Evolutionary conservation across 1,140 invertebrate genomes (phyloP).

Genomic region (Procambarus clarkii): DNA sequence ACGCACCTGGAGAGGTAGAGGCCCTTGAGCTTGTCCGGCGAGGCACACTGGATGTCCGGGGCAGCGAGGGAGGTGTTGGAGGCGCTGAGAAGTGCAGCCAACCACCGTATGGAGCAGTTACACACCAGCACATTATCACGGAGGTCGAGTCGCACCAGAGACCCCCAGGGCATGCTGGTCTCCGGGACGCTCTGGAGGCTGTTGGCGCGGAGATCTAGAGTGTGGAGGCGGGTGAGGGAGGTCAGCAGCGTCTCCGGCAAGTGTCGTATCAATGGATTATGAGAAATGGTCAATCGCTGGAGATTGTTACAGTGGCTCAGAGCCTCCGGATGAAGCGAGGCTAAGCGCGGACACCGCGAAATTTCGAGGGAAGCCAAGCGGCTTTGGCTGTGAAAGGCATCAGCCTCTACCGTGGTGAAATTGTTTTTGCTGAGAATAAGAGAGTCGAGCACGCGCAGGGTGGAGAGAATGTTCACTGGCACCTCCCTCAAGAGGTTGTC

Average conservation of each 20-base stretch:
- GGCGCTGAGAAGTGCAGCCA: slow-evolving; percentile 74
- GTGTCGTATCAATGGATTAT: slow-evolving; percentile 83
- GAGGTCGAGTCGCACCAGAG: slow-evolving; percentile 76
- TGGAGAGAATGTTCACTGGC: slow-evolving; percentile 40
- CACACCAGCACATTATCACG: slow-evolving; percentile 89
- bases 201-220: slow-evolving; percentile 86
- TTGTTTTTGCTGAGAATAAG: slow-evolving; percentile 67
- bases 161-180: slow-evolving; percentile 48
- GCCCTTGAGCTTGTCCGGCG: slow-evolving; percentile 61
- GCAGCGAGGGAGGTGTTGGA: slow-evolving; percentile 52
- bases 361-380: slow-evolving; percentile 62
- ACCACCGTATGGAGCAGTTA: slow-evolving; percentile 90
- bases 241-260: slow-evolving; percentile 78
- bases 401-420: slow-evolving; percentile 47
- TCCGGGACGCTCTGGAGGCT: slow-evolving; percentile 84
- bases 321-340: slow-evolving; percentile 47
- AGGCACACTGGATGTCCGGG: slow-evolving; percentile 60
- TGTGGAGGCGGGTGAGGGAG: slow-evolving; percentile 80
- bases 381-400: slow-evolving; percentile 51
- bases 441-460: slow-evolving; percentile 42
- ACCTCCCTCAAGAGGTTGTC: slow-evolving; percentile 65
- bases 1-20: slow-evolving; percentile 69
- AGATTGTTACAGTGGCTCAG: slow-evolving; percentile 75
- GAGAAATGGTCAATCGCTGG: slow-evolving; percentile 85
- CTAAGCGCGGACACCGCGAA: slow-evolving; percentile 63